These are phyloP conservation scores for Machimus rusticus DNA, from an alignment of 2,888 invertebrate species.

Conservation along the genomic window DNA sequence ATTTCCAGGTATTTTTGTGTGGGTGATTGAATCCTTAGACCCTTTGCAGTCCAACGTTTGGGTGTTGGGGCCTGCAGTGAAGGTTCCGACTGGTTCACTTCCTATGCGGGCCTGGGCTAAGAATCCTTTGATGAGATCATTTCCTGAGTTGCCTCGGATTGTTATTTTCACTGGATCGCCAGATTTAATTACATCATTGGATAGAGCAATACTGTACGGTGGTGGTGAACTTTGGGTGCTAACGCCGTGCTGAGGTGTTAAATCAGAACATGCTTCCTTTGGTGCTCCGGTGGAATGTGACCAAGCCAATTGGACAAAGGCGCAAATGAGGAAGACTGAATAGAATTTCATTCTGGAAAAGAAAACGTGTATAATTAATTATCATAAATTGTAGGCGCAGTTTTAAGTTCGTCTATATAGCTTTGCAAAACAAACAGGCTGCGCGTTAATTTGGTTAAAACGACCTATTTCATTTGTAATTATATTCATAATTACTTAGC, in stretches of 20 bases:
- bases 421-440: too few species aligned
- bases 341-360: conserved; percentile 27
- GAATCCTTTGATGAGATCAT: conserved; percentile 70
- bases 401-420: too few species aligned
- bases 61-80: conserved; percentile 66
- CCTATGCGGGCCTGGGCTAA: conserved; percentile 72
- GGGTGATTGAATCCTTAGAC: conserved; percentile 71
- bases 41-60: conserved; percentile 57
- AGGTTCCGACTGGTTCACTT: conserved; percentile 70
- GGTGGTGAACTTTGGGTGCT: conserved; percentile 66
- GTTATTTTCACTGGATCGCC: conserved; percentile 63
- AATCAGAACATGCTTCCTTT: conserved; percentile 69
- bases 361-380: not conserved
- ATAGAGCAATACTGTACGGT: conserved; percentile 68
- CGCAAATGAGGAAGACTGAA: not conserved
- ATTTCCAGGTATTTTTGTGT: conserved; percentile 70
- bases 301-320: conserved; percentile 50
- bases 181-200: conserved; percentile 58
- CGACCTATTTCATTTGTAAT: too few species aligned
- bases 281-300: conserved; percentile 73
- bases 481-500: too few species aligned
- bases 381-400: not conserved
- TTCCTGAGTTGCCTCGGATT: conserved; percentile 60
- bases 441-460: too few species aligned
- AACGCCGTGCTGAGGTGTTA: conserved; percentile 73